phyloP scores from a whole-genome alignment of 2,888 invertebrate genomes.

The Melinaea menophilus region DNA sequence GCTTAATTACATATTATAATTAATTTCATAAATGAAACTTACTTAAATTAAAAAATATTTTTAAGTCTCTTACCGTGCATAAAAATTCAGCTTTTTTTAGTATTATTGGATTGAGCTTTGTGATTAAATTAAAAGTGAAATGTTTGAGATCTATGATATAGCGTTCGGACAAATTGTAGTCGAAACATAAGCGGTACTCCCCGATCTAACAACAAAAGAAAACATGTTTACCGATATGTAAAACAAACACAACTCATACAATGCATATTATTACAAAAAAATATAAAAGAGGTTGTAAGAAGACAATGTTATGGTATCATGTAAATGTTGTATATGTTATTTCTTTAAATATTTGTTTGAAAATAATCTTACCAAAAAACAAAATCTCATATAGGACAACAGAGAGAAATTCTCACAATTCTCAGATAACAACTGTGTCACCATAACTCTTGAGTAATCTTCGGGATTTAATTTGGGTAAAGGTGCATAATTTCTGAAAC shows the following conservation, averaged over 20 bases:
- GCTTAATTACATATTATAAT: too few species aligned
- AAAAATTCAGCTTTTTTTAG: slow-evolving; percentile 65
- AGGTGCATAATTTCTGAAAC: slow-evolving; percentile 59
- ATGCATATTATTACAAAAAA: background rate
- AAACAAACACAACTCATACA: background rate
- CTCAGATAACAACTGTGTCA: slow-evolving; percentile 56
- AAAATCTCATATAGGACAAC: slow-evolving; percentile 58
- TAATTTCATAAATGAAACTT: too few species aligned
- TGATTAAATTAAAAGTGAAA: slow-evolving; percentile 44
- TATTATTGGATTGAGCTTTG: slow-evolving; percentile 60
- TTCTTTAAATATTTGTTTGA: background rate
- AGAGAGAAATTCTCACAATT: slow-evolving; percentile 58
- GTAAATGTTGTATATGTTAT: background rate
- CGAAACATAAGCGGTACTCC: slow-evolving; percentile 60
- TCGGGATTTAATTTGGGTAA: slow-evolving; percentile 62
- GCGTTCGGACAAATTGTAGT: slow-evolving; percentile 57
- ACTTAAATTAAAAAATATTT: slow-evolving; percentile 18
- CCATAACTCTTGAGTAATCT: slow-evolving; percentile 61
- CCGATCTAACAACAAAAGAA: slow-evolving; percentile 51
- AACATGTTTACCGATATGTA: background rate
- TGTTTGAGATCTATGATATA: slow-evolving; percentile 61
- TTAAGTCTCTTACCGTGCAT: slow-evolving; percentile 50
- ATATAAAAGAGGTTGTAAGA: background rate
- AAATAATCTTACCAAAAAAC: slow-evolving; percentile 51
- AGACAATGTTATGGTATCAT: background rate